Evolutionary conservation across 2,113 vertebrate species (phyloP), one percentile per base, ranked within the genome.

Genomic region (Sceloporus tristichus): DNA sequence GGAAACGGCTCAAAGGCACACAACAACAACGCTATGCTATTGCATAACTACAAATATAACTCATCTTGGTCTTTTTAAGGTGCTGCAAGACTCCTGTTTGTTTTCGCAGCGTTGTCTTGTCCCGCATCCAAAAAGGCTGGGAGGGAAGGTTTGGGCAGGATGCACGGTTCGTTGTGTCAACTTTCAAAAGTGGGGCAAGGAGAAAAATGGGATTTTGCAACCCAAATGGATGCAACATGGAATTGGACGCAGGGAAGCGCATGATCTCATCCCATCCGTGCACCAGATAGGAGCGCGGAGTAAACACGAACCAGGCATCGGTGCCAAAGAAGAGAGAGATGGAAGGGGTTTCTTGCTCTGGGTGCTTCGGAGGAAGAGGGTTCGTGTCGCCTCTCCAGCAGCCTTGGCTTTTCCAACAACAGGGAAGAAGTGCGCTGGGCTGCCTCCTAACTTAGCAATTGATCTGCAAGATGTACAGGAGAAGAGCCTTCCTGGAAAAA

Each of bases 181-280:
- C 54, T 85, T 66, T 78, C 16, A 21, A 74, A 78, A 66, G 48
- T 34, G 16, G 74, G 84, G 74, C 84, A 48, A 73, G 59, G 65
- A 25, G 65, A 23, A 68, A 68, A 68, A 68, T 21, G 65, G 65
- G 65, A 68, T 68, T 68, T 25, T 19, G 23, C 65, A 38, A 14
- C 34, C 38, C 73, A 29, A 21, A 62, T 66, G 73, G 8, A 48
- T 38, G 73, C 34, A 59, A 75, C 19, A 3, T 18, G 40, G 38
- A 66, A 29, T n/a, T 77, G 84, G 84, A 78, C 29, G 9, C 13
- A 21, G 23, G 54, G 56, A 38, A n/a, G 1, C 0, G 84, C 0
- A 66, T 85, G 84, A 85, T 66, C 59, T 85, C 84, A 85, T 85
- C 84, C 53, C 84, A 62, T 75, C 34, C 73, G 13, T 23, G 48